Evolutionary conservation across 1,140 invertebrate species (phyloP).

Genomic region (Megathymus violae): DNA sequence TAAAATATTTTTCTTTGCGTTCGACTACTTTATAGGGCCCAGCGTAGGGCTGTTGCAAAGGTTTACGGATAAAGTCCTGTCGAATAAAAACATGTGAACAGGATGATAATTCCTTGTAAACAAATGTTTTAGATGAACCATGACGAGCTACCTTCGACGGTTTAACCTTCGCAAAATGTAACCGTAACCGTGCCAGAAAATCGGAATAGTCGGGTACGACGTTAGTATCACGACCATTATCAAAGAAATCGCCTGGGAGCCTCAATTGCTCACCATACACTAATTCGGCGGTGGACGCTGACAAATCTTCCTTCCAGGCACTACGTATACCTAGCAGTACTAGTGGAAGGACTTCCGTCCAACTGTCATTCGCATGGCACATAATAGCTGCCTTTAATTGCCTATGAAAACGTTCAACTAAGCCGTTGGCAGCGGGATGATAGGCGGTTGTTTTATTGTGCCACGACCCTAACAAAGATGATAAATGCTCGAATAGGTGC

Average conservation of each 20-base stretch:
- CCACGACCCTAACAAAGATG: constrained; percentile 1
- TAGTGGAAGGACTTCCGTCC: constrained; percentile 11
- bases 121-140: not conserved
- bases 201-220: not conserved
- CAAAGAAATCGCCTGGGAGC: not conserved
- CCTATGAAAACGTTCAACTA: constrained; percentile 24
- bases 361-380: constrained; percentile 1
- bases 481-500: constrained; percentile 15
- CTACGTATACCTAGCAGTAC: constrained; percentile 10
- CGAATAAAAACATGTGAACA: constrained; percentile 25
- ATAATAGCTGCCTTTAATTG: too few relatives aligned
- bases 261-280: not conserved
- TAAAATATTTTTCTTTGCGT: constrained; percentile 18
- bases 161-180: not conserved
- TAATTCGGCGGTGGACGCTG: not conserved
- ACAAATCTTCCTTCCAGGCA: constrained; percentile 10
- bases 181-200: not conserved
- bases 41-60: constrained; percentile 1
- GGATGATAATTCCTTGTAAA: constrained; percentile 10
- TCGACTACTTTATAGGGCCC: constrained; percentile 15
- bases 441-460: constrained; percentile 19
- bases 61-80: constrained; percentile 7
- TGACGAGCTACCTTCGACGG: not conserved
- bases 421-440: constrained; percentile 19
- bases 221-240: not conserved